Percentiles rank a stretch among this genome's conserved stretches.
phyloP scores from a whole-genome alignment of 2,113 vertebrate genomes.

The Lagopus leucura region DNA sequence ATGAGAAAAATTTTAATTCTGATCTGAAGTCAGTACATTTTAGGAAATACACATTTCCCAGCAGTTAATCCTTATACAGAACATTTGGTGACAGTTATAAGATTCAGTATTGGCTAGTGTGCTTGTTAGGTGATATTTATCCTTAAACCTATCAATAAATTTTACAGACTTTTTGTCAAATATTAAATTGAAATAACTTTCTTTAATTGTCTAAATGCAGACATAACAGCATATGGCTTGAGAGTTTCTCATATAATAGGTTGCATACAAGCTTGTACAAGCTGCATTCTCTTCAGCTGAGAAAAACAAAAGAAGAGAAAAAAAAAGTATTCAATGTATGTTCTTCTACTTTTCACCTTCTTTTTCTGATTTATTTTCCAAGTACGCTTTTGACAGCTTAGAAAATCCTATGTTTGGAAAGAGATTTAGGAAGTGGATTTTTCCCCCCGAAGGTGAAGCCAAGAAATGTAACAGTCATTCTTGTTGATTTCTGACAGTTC shows the following conservation, averaged over 20 bases:
- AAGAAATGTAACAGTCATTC: conserved; percentile 70
- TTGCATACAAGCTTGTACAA: background rate
- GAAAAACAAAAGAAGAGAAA: background rate
- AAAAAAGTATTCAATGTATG: background rate
- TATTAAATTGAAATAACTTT: background rate
- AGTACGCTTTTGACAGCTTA: conserved; percentile 34
- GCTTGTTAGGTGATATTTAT: background rate
- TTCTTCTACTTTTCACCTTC: background rate
- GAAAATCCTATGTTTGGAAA: conserved; percentile 34
- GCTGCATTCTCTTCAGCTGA: background rate
- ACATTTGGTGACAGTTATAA: background rate
- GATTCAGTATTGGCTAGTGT: background rate
- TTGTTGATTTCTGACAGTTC: conserved; percentile 66
- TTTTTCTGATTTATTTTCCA: conserved; percentile 45
- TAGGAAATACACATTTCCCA: background rate
- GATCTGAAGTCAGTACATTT: background rate
- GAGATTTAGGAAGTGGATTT: conserved; percentile 12
- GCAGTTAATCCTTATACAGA: background rate
- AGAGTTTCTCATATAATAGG: background rate
- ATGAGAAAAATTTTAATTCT: background rate
- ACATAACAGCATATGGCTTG: background rate
- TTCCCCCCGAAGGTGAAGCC: conserved; percentile 5
- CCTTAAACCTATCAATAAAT: background rate
- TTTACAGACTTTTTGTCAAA: background rate
- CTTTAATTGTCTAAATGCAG: background rate